A percentile compares a stretch with the other conserved stretches of the same genome.
Evolutionary conservation across 2,797 vertebrate species (phyloP).

Genomic region (Catamblyrhynchus diadema): DNA sequence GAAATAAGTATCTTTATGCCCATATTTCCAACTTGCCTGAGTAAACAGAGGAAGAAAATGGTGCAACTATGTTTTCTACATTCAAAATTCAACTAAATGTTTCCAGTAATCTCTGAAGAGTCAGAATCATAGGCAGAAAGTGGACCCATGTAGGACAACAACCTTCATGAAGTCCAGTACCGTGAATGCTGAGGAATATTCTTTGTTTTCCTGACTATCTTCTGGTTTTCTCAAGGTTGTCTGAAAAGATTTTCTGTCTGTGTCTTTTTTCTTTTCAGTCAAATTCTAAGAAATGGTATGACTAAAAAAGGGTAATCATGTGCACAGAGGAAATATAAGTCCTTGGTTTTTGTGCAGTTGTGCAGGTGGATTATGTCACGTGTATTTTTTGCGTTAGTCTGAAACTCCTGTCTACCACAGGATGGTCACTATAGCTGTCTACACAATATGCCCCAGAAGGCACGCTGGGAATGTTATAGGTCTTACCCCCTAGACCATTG

Average conservation of each 20-base stretch:
- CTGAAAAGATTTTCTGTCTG: background rate
- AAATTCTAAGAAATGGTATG: background rate
- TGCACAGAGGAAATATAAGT: background rate
- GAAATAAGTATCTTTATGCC: background rate
- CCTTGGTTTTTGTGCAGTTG: background rate
- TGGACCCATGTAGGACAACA: background rate
- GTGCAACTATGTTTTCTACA: background rate
- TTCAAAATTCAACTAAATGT: background rate
- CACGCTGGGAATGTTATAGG: background rate
- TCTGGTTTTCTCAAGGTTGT: background rate
- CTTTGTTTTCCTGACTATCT: background rate
- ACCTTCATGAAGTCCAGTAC: background rate
- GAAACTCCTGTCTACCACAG: background rate
- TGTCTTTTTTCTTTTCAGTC: background rate
- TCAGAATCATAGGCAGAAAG: background rate
- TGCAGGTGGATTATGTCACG: background rate
- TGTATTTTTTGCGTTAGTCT: background rate
- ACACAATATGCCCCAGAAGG: background rate
- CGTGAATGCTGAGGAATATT: background rate
- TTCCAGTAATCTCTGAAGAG: background rate
- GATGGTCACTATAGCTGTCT: rapidly evolving
- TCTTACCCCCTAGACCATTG: background rate
- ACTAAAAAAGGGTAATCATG: background rate
- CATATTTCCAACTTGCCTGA: background rate
- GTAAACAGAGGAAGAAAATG: background rate